Base-by-base conservation (phyloP, 2,113 vertebrate species). In the Aramus guarauna region DNA sequence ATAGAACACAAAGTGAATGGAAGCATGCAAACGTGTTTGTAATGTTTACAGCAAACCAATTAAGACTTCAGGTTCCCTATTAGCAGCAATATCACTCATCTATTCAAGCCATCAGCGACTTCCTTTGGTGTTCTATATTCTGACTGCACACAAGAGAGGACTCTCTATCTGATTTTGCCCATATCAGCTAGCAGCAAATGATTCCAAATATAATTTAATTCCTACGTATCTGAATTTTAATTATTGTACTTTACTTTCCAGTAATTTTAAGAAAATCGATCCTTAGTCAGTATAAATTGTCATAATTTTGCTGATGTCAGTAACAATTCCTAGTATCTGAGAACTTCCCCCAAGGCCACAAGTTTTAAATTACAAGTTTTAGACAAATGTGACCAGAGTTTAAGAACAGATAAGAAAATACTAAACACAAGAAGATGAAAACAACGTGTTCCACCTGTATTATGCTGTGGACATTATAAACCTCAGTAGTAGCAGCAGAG, bases 21-120 rank as follows among this genome's bases (percentile, higher is more conserved):
- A 92, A 97, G 75, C 85, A 76, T 77, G 78, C 52, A 94, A 96
- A 96, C 11, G 8, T 92, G 90, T 94, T 91, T 94, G 83, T 74
- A 95, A 87, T 94, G 86, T 97, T 97, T 97, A 91, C 95, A 94
- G 85, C 85, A 96, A 96, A 88, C 60, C 92, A 95, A 97, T 97
- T 93, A 97, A 96, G 95, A 90, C 75, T 92, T 96, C 91, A 93
- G 81, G 92, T 94, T 95, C 43, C 71, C 75, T 74, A 76, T 96
- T 96, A 98, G 48, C 72, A 85, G 68, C 72, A 84, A 69, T 95
- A 95, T 91, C 74, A 82, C 47, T 95, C 92, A 73, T 83, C 67
- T 96, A 21, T 88, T 91, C 74, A 77, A 92, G 52, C 59, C 88
- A 93, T 91, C 82, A 82, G 45, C 37, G 89, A 18, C 72, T 80